Conservation (phyloP, 2,113 vertebrate species). For the Pipa parva region DNA sequence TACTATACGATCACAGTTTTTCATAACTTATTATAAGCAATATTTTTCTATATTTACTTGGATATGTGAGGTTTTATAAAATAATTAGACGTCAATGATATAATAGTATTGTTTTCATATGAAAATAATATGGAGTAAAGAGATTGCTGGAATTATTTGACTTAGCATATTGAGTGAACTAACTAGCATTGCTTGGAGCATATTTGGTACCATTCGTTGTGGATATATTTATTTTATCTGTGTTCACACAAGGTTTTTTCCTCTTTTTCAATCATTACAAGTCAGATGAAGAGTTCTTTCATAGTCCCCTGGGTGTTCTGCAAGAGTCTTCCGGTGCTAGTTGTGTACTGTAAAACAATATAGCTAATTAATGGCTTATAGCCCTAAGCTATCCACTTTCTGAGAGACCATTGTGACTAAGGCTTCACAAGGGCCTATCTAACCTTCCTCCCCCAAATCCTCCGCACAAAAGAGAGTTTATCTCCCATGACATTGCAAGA, state of each 20-base stretch:
- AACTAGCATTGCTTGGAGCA: background rate
- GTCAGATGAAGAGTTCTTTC: background rate
- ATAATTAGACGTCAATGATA: too few relatives aligned
- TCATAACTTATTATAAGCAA: too few relatives aligned
- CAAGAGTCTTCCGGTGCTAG: slow-evolving; percentile 31
- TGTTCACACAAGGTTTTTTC: background rate
- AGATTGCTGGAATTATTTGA: background rate
- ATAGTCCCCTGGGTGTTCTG: slow-evolving; percentile 35
- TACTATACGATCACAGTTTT: too few relatives aligned
- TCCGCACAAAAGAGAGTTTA: slow-evolving; percentile 38
- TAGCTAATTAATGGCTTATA: slow-evolving; percentile 43
- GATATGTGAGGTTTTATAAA: too few relatives aligned
- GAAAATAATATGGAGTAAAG: background rate
- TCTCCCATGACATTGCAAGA: slow-evolving; percentile 28
- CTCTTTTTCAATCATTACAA: background rate
- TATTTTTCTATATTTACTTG: too few relatives aligned
- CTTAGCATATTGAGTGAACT: background rate
- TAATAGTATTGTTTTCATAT: too few relatives aligned
- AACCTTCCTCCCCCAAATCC: slow-evolving; percentile 39
- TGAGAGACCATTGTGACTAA: slow-evolving; percentile 33
- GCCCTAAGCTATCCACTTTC: slow-evolving; percentile 38
- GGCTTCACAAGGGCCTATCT: slow-evolving; percentile 33
- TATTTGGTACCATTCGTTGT: too few relatives aligned
- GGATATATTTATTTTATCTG: background rate
- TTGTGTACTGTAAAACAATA: slow-evolving; percentile 43